These are phyloP conservation scores for Dasyurus viverrinus DNA, from an alignment of 2,113 vertebrate genomes.

Conservation along the genomic window DNA sequence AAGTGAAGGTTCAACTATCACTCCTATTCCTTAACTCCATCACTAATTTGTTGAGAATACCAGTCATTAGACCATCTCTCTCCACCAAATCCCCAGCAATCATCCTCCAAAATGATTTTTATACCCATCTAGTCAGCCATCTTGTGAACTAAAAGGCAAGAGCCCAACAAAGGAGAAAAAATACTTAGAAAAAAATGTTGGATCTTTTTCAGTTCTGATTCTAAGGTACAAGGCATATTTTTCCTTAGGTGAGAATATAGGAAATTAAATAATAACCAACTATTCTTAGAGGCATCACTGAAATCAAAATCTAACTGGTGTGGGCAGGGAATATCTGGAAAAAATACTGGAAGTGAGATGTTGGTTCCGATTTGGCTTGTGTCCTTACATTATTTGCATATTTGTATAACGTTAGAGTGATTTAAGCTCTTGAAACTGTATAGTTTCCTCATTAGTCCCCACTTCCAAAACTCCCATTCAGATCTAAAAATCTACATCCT, in stretches of 20 bases:
- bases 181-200: neutral
- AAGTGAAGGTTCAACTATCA: neutral
- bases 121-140: neutral
- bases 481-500: neutral
- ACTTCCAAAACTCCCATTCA: neutral
- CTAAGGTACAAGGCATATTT: neutral
- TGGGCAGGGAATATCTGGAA: neutral
- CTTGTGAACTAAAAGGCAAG: neutral
- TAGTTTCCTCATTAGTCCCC: neutral
- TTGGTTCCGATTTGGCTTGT: neutral
- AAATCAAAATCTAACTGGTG: neutral
- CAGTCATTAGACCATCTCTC: neutral
- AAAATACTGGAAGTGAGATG: neutral
- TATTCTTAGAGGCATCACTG: neutral
- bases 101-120: neutral
- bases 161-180: neutral
- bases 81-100: neutral
- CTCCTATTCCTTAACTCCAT: neutral
- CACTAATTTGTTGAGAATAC: neutral
- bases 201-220: neutral
- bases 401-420: neutral
- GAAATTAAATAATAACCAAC: neutral
- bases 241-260: neutral
- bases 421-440: neutral
- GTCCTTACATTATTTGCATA: too few relatives aligned